Percentiles rank a stretch among this genome's conserved stretches.
phyloP scores from a whole-genome alignment of 2,797 vertebrate genomes.

The Peromyscus melanophrys region DNA sequence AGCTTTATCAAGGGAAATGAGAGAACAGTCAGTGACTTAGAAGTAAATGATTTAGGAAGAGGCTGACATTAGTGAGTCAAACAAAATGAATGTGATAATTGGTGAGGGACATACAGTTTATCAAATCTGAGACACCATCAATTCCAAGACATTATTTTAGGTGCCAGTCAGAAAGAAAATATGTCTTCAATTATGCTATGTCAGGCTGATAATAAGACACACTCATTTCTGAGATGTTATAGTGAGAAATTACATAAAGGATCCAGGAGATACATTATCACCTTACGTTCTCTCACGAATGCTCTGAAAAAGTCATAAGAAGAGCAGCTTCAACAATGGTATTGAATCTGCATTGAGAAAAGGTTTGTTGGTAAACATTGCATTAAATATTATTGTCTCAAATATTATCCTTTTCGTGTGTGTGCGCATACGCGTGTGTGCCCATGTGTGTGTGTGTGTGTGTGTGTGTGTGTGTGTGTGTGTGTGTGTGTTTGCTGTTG shows the following conservation, averaged over 20 bases:
- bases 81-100: slow-evolving; percentile 49
- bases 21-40: background rate
- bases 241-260: slow-evolving; percentile 8
- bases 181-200: slow-evolving; percentile 43
- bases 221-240: slow-evolving; percentile 20
- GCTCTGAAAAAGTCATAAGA: background rate
- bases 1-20: slow-evolving; percentile 13
- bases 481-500: background rate
- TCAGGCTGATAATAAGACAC: background rate
- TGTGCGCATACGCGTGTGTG: background rate
- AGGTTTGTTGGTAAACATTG: background rate
- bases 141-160: slow-evolving; percentile 62
- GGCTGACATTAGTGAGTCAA: background rate
- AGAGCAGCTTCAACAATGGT: background rate
- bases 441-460: background rate
- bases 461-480: background rate
- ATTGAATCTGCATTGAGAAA: background rate
- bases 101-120: background rate
- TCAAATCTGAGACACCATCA: slow-evolving; percentile 49
- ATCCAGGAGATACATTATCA: background rate
- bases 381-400: slow-evolving; percentile 1
- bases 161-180: slow-evolving; percentile 51
- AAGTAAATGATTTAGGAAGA: slow-evolving; percentile 23
- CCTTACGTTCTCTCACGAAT: background rate
- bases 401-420: background rate